These are phyloP conservation scores for Stichodactyla mertensii DNA, from an alignment of 64 coral and sea anemone genomes.

Conservation along the genomic window DNA sequence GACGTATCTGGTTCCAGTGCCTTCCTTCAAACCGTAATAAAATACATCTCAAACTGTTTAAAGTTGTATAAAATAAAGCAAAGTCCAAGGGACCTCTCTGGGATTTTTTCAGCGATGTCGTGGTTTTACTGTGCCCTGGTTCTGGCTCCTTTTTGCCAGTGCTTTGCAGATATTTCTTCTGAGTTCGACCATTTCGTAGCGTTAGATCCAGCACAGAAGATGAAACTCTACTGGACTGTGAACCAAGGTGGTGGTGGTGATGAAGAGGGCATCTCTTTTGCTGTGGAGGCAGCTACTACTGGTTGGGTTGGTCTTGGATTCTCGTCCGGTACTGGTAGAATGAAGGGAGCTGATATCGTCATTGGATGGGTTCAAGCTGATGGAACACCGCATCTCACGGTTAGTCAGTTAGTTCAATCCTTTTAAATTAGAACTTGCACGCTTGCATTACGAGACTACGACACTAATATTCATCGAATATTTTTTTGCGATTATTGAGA, in stretches of 20 bases:
- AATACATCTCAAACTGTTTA: too few species aligned
- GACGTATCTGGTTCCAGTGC: too few species aligned
- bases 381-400: constrained; percentile 26
- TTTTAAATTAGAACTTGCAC: too few species aligned
- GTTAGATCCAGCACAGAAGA: constrained; percentile 30
- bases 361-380: constrained; percentile 50
- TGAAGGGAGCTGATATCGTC: constrained; percentile 42
- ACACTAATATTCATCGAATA: too few species aligned
- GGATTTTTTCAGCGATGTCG: not conserved
- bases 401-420: not conserved
- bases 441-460: too few species aligned
- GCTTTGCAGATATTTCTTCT: constrained; percentile 11
- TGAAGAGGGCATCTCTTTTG: constrained; percentile 32
- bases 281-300: constrained; percentile 30
- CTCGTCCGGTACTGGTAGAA: constrained; percentile 32
- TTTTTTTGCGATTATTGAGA: too few species aligned
- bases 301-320: constrained; percentile 53
- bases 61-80: too few species aligned
- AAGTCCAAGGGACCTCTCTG: too few species aligned
- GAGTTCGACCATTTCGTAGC: constrained; percentile 36
- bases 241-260: not conserved
- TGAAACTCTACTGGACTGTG: constrained; percentile 47
- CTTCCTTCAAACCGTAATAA: too few species aligned
- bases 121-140: not conserved
- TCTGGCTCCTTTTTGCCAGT: not conserved